Evolutionary conservation across 1,140 invertebrate species (phyloP).

Genomic region (Caligus rogercresseyi): DNA sequence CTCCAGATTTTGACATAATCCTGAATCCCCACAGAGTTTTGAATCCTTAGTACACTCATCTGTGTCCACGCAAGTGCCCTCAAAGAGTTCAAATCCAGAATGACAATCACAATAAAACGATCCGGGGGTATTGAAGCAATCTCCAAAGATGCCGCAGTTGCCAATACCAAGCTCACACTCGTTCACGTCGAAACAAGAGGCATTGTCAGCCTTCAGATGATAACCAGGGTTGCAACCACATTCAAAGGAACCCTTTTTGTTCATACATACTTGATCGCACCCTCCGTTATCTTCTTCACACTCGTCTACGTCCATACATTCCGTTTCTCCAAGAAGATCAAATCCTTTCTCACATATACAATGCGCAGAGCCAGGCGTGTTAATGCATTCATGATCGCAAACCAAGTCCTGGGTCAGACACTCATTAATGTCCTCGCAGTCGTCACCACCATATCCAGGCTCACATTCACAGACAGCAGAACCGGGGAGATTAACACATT

Average conservation of each 20-base stretch:
- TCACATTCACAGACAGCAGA: slow-evolving; percentile 39
- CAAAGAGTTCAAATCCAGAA: slow-evolving; percentile 40
- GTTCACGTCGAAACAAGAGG: slow-evolving; percentile 37
- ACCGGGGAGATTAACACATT: slow-evolving; percentile 42
- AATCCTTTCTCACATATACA: slow-evolving; percentile 58
- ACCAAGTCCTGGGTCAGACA: slow-evolving; percentile 33
- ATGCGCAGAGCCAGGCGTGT: slow-evolving; percentile 47
- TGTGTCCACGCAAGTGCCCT: slow-evolving; percentile 30
- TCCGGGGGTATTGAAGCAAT: slow-evolving; percentile 40
- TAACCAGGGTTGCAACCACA: slow-evolving; percentile 17
- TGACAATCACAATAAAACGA: slow-evolving; percentile 60
- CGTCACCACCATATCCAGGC: neutral
- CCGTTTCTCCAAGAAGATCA: slow-evolving; percentile 33
- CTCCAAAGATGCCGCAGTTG: slow-evolving; percentile 38
- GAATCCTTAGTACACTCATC: slow-evolving; percentile 33
- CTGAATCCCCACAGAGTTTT: slow-evolving; percentile 23
- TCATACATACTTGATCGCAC: slow-evolving; percentile 39
- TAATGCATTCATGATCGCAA: slow-evolving; percentile 38
- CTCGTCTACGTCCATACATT: slow-evolving; percentile 41
- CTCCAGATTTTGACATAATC: slow-evolving; percentile 23
- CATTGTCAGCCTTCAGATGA: slow-evolving; percentile 41
- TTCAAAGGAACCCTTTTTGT: slow-evolving; percentile 33
- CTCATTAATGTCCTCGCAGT: slow-evolving; percentile 34
- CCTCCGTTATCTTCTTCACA: slow-evolving; percentile 36
- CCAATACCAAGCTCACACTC: slow-evolving; percentile 33